Conservation (phyloP, 2,888 invertebrate genomes). For the Acronicta psi region DNA sequence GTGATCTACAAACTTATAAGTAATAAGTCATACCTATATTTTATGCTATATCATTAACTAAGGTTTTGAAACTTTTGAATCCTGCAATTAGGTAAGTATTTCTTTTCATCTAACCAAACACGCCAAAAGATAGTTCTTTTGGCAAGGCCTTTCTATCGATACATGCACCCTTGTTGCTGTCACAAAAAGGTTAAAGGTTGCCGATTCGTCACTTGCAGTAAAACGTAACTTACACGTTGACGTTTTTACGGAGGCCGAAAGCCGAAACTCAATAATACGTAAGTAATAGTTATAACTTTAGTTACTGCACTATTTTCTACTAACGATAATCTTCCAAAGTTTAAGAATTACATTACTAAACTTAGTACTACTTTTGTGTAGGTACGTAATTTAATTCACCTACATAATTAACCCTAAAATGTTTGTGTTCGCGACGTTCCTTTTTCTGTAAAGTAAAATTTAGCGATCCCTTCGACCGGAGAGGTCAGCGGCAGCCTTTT, state of each 20-base stretch:
- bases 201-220: not conserved
- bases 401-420: slow-evolving; percentile 58
- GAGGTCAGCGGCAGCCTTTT: slow-evolving; percentile 62
- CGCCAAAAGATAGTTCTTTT: not conserved
- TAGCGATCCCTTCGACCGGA: slow-evolving; percentile 62
- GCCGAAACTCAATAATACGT: not conserved
- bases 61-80: too few species aligned
- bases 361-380: not conserved
- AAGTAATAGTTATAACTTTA: too few species aligned
- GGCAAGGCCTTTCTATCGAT: not conserved
- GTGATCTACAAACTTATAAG: too few species aligned
- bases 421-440: slow-evolving; percentile 54
- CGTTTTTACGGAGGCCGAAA: slow-evolving; percentile 1
- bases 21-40: too few species aligned
- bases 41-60: too few species aligned
- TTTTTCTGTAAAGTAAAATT: slow-evolving; percentile 64
- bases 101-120: too few species aligned
- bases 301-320: not conserved
- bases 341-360: not conserved
- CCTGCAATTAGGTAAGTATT: too few species aligned
- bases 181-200: slow-evolving; percentile 1
- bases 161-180: not conserved
- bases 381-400: slow-evolving; percentile 50
- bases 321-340: too few species aligned
- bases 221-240: not conserved